phyloP scores from a whole-genome alignment of 2,113 vertebrate genomes.

The Miniopterus natalensis region DNA sequence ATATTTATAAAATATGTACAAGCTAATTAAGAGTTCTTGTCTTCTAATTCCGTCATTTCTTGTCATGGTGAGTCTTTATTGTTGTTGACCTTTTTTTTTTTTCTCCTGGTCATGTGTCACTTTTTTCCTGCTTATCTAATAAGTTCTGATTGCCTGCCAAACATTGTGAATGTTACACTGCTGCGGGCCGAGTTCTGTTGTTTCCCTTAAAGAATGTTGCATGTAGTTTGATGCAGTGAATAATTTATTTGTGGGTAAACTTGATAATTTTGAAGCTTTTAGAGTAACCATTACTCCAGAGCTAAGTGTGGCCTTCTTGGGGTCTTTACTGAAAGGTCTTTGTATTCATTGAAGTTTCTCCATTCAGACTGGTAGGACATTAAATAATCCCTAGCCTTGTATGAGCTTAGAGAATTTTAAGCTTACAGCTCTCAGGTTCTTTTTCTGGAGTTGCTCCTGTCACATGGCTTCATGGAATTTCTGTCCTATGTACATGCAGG shows the following conservation, averaged over 20 bases:
- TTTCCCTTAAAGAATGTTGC: not conserved
- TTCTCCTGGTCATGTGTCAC: not conserved
- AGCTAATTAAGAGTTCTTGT: not conserved
- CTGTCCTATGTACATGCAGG: not conserved
- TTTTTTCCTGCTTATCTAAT: not conserved
- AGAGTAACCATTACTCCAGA: not conserved
- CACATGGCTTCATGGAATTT: not conserved
- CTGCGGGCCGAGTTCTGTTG: not conserved
- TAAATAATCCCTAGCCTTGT: not conserved
- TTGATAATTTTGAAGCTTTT: not conserved
- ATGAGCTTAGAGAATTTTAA: not conserved
- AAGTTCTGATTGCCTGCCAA: conserved; percentile 30
- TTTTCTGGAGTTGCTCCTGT: not conserved
- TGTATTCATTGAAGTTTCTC: not conserved
- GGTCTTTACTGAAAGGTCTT: not conserved
- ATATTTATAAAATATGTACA: not conserved
- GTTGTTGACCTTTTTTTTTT: not conserved
- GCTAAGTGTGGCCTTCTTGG: not conserved
- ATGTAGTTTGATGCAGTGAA: not conserved
- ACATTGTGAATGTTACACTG: not conserved
- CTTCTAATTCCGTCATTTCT: not conserved
- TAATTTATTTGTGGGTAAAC: not conserved
- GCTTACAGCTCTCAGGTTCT: not conserved
- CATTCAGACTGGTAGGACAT: not conserved
- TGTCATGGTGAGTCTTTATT: not conserved